These are phyloP conservation scores for Pogoniulus pusillus DNA, from an alignment of 2,797 vertebrate genomes.

Conservation along the genomic window DNA sequence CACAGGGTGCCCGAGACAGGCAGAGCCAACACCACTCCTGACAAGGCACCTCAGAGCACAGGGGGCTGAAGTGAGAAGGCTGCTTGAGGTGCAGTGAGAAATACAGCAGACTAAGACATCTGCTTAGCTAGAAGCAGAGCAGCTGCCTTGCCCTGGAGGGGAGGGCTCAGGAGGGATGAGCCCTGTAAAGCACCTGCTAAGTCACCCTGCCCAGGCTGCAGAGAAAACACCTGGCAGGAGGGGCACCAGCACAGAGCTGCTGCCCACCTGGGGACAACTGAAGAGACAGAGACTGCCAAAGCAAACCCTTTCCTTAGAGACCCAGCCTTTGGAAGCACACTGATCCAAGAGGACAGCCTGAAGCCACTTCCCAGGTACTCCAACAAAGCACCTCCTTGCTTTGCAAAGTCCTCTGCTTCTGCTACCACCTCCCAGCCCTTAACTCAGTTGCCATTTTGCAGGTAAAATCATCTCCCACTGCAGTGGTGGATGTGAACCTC, in stretches of 20 bases:
- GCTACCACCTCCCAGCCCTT: neutral
- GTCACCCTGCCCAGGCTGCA: neutral
- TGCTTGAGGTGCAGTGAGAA: neutral
- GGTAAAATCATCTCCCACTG: neutral
- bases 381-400: neutral
- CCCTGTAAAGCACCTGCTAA: neutral
- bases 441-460: neutral
- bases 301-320: neutral
- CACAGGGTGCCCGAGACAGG: neutral
- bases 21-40: neutral
- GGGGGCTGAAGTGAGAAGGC: neutral
- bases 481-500: neutral
- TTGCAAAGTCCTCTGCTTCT: neutral
- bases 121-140: neutral
- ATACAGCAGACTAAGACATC: neutral
- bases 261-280: neutral
- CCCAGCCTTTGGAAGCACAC: neutral
- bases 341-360: neutral
- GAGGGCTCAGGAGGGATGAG: neutral
- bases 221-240: neutral
- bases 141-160: neutral
- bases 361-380: neutral
- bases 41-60: neutral
- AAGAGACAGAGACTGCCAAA: neutral
- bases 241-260: neutral